Evolutionary conservation across 2,888 invertebrate genomes (phyloP), one percentile per base, ranked within the genome.

Genomic region (Caradrina kadenii): DNA sequence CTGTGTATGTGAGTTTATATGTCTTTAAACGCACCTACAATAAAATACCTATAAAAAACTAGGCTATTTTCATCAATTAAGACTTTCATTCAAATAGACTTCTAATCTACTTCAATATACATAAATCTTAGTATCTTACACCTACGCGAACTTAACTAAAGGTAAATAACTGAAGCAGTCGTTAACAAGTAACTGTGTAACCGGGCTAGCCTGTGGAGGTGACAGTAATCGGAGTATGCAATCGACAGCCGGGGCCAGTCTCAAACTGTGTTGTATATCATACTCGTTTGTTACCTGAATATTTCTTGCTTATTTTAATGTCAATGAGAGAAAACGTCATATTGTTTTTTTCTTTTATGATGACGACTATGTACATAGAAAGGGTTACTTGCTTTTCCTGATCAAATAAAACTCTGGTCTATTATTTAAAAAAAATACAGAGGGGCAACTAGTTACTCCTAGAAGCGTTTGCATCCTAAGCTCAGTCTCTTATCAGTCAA

Each of bases 191-290:
- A 17, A 58, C 35, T 17, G 70, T 81, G 63, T 52, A 54, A 73
- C 53, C 5, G 45, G 21, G 22, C 71, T 56, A 22, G 76, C 73
- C 81, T 52, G 60, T 50, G 76, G 78, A 73, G 73, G 64, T 72
- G 71, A 62, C 84, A 73, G 69, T 66, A 81, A 82, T 82, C 84
- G 63, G 21, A 60, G 68, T 69, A 63, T 71, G 73, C 82, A 74
- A 82, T 82, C 81, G 70, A 69, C 76, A 58, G 69, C 13, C 48
- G 65, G 26, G 56, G 56, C 60, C 62, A 63, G 61, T 65, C 63
- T 42, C 60, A 54, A 66, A 67, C 68, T 63, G 69, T 58, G 55
- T 21, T 66, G 26, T 68, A 48, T 80, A 17, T 17, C 31, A n/a
- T 39, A 67, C 63, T 63, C 55, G 64, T 15, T 35, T 21, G 31